A percentile compares a stretch with the other conserved stretches of the same genome.
phyloP scores from a whole-genome alignment of 53 echinoderm and acorn worm genomes.

The Apostichopus leukothele region DNA sequence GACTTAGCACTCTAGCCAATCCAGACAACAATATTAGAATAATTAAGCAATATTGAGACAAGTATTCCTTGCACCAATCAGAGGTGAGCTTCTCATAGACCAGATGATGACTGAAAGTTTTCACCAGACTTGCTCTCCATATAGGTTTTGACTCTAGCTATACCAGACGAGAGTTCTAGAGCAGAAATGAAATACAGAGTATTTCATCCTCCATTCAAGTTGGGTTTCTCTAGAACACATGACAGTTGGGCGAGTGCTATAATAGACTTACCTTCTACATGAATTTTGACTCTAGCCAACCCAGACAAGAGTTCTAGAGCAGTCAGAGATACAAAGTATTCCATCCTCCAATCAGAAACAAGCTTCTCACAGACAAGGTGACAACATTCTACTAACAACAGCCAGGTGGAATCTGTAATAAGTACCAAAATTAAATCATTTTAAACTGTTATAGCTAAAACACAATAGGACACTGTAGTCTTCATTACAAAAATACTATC shows the following conservation, averaged over 20 bases:
- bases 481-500: neutral
- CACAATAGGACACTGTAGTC: no score
- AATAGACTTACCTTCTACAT: conserved; percentile 67
- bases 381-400: conserved; percentile 91
- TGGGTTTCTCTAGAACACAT: no score
- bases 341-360: conserved; percentile 83
- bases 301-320: conserved; percentile 95
- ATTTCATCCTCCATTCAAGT: conserved; percentile 76
- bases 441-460: neutral
- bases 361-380: conserved; percentile 91
- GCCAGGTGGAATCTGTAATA: conserved; percentile 80
- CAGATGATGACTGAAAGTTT: conserved; percentile 64
- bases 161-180: conserved; percentile 88
- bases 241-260: neutral
- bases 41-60: conserved; percentile 61
- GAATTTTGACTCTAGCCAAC: conserved; percentile 85
- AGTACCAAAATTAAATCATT: neutral
- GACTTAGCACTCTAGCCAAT: conserved; percentile 55
- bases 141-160: conserved; percentile 86
- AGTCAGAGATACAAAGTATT: conserved; percentile 86
- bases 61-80: conserved; percentile 80
- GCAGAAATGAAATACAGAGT: conserved; percentile 84
- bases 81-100: conserved; percentile 88
- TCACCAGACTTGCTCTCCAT: conserved; percentile 60
- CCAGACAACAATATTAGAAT: conserved; percentile 84